A percentile compares a stretch with the other conserved stretches of the same genome.
Evolutionary conservation across 2,113 vertebrate genomes (phyloP).

Genomic region (Platanista minor): DNA sequence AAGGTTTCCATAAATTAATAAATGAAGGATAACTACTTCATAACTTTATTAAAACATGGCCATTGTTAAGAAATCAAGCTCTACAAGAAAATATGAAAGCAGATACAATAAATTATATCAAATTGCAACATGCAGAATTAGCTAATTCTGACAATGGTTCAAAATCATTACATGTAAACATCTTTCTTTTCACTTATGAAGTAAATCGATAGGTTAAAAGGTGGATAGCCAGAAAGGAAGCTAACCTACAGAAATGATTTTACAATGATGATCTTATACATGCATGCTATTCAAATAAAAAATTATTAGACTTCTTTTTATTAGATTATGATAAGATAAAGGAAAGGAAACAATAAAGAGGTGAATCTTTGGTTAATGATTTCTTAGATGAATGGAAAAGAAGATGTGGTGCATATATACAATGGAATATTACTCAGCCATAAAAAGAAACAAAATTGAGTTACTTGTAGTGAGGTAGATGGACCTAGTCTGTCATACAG

Average conservation of each 20-base stretch:
- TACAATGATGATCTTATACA: not conserved
- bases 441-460: too few species aligned
- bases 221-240: not conserved
- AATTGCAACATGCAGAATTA: not conserved
- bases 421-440: too few species aligned
- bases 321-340: not conserved
- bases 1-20: not conserved
- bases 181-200: not conserved
- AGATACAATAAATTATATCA: not conserved
- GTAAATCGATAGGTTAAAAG: not conserved
- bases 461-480: too few species aligned
- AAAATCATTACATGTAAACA: not conserved
- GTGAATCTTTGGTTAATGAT: not conserved
- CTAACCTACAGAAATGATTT: not conserved
- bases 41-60: not conserved
- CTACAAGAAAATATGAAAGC: not conserved
- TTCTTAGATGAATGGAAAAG: not conserved
- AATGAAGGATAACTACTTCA: not conserved
- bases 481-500: too few species aligned
- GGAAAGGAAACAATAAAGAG: not conserved
- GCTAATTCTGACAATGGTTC: not conserved
- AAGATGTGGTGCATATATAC: too few species aligned
- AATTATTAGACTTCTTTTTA: not conserved
- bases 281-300: not conserved
- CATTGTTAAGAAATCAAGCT: not conserved